Evolutionary conservation across 2,888 invertebrate species (phyloP), one percentile per base, ranked within the genome.

Genomic region (Baccha elongata): DNA sequence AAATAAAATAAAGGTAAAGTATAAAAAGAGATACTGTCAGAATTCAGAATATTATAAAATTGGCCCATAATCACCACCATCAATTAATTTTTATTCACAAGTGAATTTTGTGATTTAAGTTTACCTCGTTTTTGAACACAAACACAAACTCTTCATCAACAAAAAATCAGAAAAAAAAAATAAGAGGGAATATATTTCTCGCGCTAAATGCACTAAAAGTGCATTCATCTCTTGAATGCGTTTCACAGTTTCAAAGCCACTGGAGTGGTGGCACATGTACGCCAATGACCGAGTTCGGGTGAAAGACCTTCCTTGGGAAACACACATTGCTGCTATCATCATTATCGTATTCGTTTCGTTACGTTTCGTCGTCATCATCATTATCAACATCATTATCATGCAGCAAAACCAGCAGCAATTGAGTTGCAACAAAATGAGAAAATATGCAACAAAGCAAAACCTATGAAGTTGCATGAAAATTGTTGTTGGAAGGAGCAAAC

Each of bases 281-380:
- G 90, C 90, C 90, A 90, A 90, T 90, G 90, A 90, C 90, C 90
- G 90, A 90, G 90, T 90, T 90, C 90, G 90, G 90, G 90, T 90
- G 90, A 90, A 90, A 90, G 90, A 90, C 90, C 90, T 90, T 90
- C 90, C 86, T 86, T 86, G 86, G 85, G 83, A 83, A 85, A 71
- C 85, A 83, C 83, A 83, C 78, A 83, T 83, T 83, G 83, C 83
- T 83, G 83, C 78, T 89, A 89, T 89, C 88, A 89, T 89, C 89
- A 89, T 89, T 89, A 88, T 89, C 88, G 87, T 88, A 88, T 87
- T 88, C 86, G 87, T 87, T 84, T 86, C 85, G 83, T 85, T 71
- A 53, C 58, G 58, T 58, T 73, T 44, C 29, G 29, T 44, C 52
- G 48, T 62, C 53, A 64, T 65, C 65, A n/a, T 50, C 50, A 15